These are phyloP conservation scores for Busseola fusca DNA, from an alignment of 2,888 invertebrate genomes.

Conservation along the genomic window DNA sequence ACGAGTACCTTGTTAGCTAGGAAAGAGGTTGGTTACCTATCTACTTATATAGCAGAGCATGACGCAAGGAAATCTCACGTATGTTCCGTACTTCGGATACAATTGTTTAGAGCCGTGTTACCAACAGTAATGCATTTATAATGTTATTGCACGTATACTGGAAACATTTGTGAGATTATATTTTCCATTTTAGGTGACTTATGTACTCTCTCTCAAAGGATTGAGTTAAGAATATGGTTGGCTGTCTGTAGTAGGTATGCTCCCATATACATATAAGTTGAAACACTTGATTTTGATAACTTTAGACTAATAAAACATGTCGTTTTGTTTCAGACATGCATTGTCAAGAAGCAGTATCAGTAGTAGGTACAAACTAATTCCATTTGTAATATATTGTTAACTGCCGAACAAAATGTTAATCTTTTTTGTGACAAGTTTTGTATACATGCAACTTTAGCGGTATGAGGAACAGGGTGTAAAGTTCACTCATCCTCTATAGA, in stretches of 20 bases:
- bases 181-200: background rate
- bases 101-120: conserved; percentile 32
- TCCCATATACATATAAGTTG: background rate
- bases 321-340: background rate
- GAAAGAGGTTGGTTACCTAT: background rate
- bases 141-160: conserved; percentile 5
- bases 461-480: too few species aligned
- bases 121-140: conserved; percentile 32
- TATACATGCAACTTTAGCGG: too few species aligned
- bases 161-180: conserved; percentile 9
- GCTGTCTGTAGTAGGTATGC: background rate
- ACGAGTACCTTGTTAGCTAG: background rate
- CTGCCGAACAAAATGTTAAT: too few species aligned
- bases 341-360: too few species aligned
- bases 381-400: too few species aligned
- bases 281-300: background rate
- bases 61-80: conserved; percentile 29
- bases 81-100: conserved; percentile 13
- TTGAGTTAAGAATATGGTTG: background rate
- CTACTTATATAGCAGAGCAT: conserved; percentile 14
- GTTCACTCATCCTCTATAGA: too few species aligned
- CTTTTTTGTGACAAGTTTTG: too few species aligned
- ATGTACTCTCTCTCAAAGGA: background rate
- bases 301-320: background rate
- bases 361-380: too few species aligned